These are phyloP conservation scores for Platycercus adscitus DNA, from an alignment of 2,113 vertebrate genomes.

Conservation along the genomic window DNA sequence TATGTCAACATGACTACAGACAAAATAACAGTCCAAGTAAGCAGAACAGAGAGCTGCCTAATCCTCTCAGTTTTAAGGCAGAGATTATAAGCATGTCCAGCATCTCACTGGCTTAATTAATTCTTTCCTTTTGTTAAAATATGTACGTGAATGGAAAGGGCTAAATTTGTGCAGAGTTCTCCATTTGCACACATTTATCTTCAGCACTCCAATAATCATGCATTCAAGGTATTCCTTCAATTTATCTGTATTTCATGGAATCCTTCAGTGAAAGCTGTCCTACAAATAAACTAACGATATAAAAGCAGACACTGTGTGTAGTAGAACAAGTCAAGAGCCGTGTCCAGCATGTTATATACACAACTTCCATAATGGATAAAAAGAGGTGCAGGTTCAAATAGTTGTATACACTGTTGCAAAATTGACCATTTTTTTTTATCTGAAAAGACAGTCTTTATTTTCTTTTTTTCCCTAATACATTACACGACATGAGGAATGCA, in stretches of 20 bases:
- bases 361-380: background rate
- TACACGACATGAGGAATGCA: background rate
- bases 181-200: background rate
- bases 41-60: background rate
- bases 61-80: background rate
- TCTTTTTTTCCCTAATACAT: background rate
- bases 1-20: background rate
- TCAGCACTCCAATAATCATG: background rate
- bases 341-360: background rate
- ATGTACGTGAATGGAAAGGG: background rate
- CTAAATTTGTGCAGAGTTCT: background rate
- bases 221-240: constrained; percentile 1
- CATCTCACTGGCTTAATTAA: background rate
- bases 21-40: background rate
- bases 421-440: background rate
- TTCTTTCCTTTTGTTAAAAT: background rate
- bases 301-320: constrained; percentile 32
- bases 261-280: constrained; percentile 25
- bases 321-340: background rate
- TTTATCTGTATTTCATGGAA: constrained; percentile 28
- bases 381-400: background rate
- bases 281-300: constrained; percentile 52
- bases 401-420: background rate
- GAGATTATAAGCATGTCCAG: background rate
- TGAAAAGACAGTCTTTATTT: background rate